phyloP scores from a whole-genome alignment of 2,888 invertebrate genomes.

The Pollenia labialis region DNA sequence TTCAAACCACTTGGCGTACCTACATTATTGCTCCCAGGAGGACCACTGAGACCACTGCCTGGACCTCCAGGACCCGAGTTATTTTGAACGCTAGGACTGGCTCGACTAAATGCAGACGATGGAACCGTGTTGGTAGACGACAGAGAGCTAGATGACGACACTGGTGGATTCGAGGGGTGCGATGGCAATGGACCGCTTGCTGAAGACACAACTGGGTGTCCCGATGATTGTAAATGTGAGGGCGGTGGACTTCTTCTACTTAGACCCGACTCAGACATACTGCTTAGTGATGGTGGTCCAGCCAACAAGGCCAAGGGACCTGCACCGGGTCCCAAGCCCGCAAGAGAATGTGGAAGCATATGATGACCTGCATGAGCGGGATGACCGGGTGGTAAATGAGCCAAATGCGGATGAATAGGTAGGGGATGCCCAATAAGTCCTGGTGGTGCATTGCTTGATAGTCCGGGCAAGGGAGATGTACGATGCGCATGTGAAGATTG shows the following conservation, averaged over 20 bases:
- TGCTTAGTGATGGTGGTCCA: constrained; percentile 81
- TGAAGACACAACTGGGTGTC: constrained; percentile 78
- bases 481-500: constrained; percentile 81
- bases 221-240: constrained; percentile 80
- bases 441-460: constrained; percentile 79
- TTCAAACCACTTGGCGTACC: constrained; percentile 74
- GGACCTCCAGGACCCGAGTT: constrained; percentile 74
- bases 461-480: constrained; percentile 82
- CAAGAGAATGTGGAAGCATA: constrained; percentile 82
- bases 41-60: constrained; percentile 62
- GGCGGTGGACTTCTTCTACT: constrained; percentile 83
- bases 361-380: constrained; percentile 83
- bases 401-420: constrained; percentile 82
- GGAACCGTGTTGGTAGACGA: constrained; percentile 82
- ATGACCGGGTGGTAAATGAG: constrained; percentile 81
- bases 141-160: constrained; percentile 76
- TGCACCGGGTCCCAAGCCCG: constrained; percentile 80
- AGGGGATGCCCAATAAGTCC: constrained; percentile 83
- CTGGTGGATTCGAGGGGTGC: constrained; percentile 67
- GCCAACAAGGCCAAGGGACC: constrained; percentile 81
- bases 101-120: constrained; percentile 84
- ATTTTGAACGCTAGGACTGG: constrained; percentile 84
- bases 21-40: constrained; percentile 74
- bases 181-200: constrained; percentile 69
- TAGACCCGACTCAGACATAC: constrained; percentile 81